Evolutionary conservation across 1,140 invertebrate species (phyloP).

Genomic region (Metopolophium dirhodum): DNA sequence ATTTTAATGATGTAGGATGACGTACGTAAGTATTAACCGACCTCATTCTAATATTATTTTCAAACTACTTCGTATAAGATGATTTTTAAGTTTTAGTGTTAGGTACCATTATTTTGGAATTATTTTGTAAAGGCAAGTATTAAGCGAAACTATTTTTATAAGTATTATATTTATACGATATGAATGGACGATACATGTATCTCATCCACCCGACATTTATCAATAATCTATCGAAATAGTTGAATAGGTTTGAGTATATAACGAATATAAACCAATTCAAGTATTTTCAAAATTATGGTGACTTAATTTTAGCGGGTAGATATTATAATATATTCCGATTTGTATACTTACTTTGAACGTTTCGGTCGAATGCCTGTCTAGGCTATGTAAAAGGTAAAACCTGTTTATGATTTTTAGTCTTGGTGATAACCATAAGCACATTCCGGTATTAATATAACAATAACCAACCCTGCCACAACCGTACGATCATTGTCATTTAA

Average conservation of each 20-base stretch:
- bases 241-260: background rate
- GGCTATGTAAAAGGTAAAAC: background rate
- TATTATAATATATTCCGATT: background rate
- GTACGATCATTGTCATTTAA: background rate
- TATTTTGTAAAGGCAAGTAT: background rate
- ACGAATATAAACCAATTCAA: background rate
- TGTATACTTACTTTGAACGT: background rate
- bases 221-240: background rate
- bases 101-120: background rate
- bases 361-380: background rate
- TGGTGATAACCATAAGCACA: background rate
- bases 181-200: background rate
- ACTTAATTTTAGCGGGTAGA: background rate
- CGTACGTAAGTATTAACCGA: background rate
- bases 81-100: background rate
- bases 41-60: background rate
- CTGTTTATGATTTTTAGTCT: background rate
- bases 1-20: background rate
- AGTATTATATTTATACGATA: background rate
- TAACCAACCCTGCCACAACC: background rate
- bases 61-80: background rate
- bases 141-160: background rate
- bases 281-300: background rate
- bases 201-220: background rate
- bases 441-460: slow-evolving; percentile 23